Evolutionary conservation across 2,797 vertebrate genomes (phyloP), one percentile per base, ranked within the genome.

Genomic region (Morus bassanus): DNA sequence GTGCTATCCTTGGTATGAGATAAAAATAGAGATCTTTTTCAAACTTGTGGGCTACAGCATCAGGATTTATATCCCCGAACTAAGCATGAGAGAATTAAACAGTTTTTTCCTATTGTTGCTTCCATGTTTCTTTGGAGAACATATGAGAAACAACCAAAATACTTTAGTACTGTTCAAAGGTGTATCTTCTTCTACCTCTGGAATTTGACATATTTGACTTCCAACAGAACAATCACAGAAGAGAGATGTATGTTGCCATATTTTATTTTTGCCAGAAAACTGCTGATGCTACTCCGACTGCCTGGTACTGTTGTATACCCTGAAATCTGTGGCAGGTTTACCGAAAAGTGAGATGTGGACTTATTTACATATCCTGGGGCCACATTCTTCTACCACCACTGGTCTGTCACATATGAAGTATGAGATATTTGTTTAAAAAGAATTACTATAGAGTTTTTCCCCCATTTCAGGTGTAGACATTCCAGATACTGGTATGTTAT

Each of bases 221-320:
- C 60, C 87, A 94, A 69, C 39, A 96, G 81, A 92, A 35, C 4
- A 91, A 67, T 88, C 48, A 65, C 19, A 85, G 63, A 77, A 76
- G 50, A 94, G 82, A 73, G 56, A 56, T 91, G 77, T 94, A 84
- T 27, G 54, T 91, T 95, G 81, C 39, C 78, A 75, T 81, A 59
- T 95, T 97, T 94, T 85, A 92, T 95, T 97, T 96, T 91, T 95
- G 51, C 97, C 88, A 96, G 48, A 89, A 95, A 96, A 53, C 65
- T 93, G 86, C 72, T 35, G 27, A 84, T 68, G 57, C 35, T 75
- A 57, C 54, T 93, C 63, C 67, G 94, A 53, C 50, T 96, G 65
- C 63, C 91, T 93, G 59, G 23, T 63, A 70, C 28, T 96, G 91
- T 95, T 95, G 96, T n/a, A 76, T 85, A 75, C 59, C 57, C 73